Percentiles rank a stretch among this genome's conserved stretches.
Evolutionary conservation across 2,797 vertebrate species (phyloP).

Genomic region (Tapirus indicus): DNA sequence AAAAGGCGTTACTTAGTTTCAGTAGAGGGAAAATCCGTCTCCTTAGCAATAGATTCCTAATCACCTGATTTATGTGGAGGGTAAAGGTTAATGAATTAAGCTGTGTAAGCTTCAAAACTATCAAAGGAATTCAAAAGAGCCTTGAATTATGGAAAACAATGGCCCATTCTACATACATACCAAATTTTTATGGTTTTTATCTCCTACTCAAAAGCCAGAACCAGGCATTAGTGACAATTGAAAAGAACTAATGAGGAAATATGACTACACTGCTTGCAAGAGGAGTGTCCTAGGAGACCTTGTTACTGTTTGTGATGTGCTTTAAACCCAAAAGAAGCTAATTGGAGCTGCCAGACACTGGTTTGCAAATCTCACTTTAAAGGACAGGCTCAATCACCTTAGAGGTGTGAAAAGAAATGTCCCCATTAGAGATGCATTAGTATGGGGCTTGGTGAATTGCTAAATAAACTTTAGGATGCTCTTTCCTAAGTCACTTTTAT

Average conservation of each 20-base stretch:
- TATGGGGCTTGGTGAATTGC: constrained; percentile 76
- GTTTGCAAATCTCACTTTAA: constrained; percentile 86
- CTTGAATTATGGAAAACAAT: constrained; percentile 86
- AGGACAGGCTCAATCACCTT: constrained; percentile 84
- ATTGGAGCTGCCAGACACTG: constrained; percentile 92
- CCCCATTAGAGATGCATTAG: constrained; percentile 83
- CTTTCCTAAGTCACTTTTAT: constrained; percentile 66
- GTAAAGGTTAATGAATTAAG: constrained; percentile 87
- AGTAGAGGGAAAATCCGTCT: constrained; percentile 62
- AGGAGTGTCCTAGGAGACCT: constrained; percentile 92
- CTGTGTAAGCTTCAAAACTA: constrained; percentile 79
- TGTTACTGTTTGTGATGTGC: constrained; percentile 92
- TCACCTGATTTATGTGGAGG: constrained; percentile 82
- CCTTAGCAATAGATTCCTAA: constrained; percentile 68
- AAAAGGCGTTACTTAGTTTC: constrained; percentile 63
- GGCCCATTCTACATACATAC: constrained; percentile 80
- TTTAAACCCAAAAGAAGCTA: constrained; percentile 90
- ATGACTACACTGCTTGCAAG: constrained; percentile 86
- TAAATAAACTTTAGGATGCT: constrained; percentile 79
- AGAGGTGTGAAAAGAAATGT: constrained; percentile 85
- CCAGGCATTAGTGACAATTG: constrained; percentile 88
- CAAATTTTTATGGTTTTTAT: constrained; percentile 83
- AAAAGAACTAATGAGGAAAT: constrained; percentile 93
- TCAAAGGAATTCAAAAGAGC: constrained; percentile 84
- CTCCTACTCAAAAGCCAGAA: constrained; percentile 86